Evolutionary conservation across 2,113 vertebrate genomes (phyloP).

Genomic region (Mus pahari): DNA sequence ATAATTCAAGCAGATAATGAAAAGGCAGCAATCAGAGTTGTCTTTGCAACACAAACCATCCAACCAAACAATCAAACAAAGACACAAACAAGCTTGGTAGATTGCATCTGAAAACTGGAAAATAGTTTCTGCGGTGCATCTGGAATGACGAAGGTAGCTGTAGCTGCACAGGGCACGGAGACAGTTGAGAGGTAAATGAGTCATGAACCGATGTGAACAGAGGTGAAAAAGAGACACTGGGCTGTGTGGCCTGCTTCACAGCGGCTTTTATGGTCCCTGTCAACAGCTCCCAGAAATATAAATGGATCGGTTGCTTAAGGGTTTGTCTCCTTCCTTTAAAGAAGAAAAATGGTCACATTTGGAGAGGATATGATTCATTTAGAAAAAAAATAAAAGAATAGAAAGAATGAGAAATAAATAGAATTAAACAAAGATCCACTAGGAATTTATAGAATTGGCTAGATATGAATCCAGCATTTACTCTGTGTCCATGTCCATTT

Average conservation of each 20-base stretch:
- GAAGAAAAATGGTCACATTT: conserved; percentile 9
- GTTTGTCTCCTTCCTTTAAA: conserved; percentile 20
- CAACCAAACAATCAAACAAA: neutral
- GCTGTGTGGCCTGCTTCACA: rapidly evolving
- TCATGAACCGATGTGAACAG: neutral
- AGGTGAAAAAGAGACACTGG: neutral
- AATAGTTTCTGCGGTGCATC: neutral
- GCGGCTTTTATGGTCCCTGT: neutral
- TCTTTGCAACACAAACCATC: neutral
- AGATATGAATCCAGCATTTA: neutral
- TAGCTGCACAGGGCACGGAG: neutral
- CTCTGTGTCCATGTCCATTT: neutral
- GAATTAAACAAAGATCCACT: neutral
- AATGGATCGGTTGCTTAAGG: neutral
- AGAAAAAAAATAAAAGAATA: neutral
- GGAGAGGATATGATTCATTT: neutral
- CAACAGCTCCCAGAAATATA: neutral
- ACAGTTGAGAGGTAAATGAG: neutral
- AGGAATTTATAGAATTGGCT: neutral
- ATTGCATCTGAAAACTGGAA: neutral
- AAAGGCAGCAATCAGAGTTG: neutral
- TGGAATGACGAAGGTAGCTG: neutral
- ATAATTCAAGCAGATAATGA: neutral
- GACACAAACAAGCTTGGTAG: neutral
- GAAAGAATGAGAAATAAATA: neutral